phyloP scores from a whole-genome alignment of 2,888 invertebrate species.

The Oxystoma pomonae region DNA sequence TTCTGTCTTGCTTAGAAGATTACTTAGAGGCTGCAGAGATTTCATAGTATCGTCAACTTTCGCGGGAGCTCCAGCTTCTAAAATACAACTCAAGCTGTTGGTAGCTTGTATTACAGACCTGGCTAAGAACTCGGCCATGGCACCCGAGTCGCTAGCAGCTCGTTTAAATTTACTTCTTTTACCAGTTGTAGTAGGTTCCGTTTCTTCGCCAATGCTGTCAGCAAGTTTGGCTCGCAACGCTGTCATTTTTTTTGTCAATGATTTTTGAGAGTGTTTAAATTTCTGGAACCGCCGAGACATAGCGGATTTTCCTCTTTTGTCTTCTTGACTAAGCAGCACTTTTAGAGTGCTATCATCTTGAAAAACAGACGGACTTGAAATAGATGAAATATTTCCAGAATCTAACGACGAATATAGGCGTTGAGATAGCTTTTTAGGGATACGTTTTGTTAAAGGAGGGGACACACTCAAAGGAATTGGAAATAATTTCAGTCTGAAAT shows the following conservation, averaged over 20 bases:
- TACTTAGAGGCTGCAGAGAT: constrained; percentile 27
- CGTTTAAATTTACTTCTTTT: constrained; percentile 49
- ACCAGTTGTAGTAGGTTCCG: constrained; percentile 47
- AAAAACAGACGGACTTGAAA: constrained; percentile 30
- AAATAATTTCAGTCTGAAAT: constrained; percentile 18
- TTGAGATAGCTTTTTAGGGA: constrained; percentile 31
- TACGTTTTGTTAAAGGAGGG: constrained; percentile 19
- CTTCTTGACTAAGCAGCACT: constrained; percentile 55
- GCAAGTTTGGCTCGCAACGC: constrained; percentile 55
- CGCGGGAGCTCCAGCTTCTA: constrained; percentile 50
- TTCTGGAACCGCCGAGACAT: constrained; percentile 48
- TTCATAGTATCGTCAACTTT: constrained; percentile 38
- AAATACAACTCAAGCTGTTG: constrained; percentile 56
- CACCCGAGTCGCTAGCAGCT: constrained; percentile 49
- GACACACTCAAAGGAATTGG: constrained; percentile 11
- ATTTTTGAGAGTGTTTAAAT: constrained; percentile 57
- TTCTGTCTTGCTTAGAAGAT: constrained; percentile 30
- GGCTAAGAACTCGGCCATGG: constrained; percentile 64
- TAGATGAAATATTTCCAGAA: constrained; percentile 24
- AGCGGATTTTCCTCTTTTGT: constrained; percentile 52
- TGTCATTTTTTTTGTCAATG: constrained; percentile 59
- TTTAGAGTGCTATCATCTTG: constrained; percentile 31
- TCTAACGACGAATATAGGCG: constrained; percentile 34
- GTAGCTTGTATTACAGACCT: constrained; percentile 60
- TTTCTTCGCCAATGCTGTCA: constrained; percentile 50